These are phyloP conservation scores for Luidia sarsii DNA, from an alignment of 53 echinoderm and acorn worm genomes.

Conservation along the genomic window DNA sequence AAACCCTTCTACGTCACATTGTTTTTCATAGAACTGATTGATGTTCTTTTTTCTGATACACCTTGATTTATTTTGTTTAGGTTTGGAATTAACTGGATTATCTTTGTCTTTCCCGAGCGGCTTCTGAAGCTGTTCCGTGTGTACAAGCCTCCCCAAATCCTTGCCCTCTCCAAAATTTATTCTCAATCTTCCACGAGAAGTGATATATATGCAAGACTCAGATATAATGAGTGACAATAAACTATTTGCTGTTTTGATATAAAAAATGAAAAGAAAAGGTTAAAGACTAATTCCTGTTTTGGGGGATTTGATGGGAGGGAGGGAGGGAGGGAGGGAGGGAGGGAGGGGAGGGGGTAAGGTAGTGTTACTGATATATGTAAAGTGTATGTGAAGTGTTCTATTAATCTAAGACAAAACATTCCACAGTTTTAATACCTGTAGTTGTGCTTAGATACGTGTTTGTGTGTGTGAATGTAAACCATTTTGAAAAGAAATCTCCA, in stretches of 20 bases:
- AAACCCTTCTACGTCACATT: too few species aligned
- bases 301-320: too few species aligned
- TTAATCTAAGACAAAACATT: conserved; percentile 1
- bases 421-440: conserved; percentile 22
- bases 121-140: background rate
- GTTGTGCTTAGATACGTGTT: background rate
- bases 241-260: conserved; percentile 52
- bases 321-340: background rate
- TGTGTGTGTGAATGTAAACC: conserved; percentile 30
- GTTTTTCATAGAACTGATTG: too few species aligned
- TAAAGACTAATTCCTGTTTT: too few species aligned
- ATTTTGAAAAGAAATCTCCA: too few species aligned
- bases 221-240: conserved; percentile 25
- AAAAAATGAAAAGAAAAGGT: background rate
- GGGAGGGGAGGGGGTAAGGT: background rate
- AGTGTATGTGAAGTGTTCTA: too few species aligned
- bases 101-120: conserved; percentile 28
- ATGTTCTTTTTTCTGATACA: too few species aligned
- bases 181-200: conserved; percentile 48
- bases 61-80: too few species aligned
- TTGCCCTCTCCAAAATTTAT: too few species aligned
- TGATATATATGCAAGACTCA: conserved; percentile 44
- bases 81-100: too few species aligned
- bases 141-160: too few species aligned
- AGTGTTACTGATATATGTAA: conserved; percentile 12